Conservation (phyloP, 2,113 vertebrate species). For the Hypomesus transpacificus region DNA sequence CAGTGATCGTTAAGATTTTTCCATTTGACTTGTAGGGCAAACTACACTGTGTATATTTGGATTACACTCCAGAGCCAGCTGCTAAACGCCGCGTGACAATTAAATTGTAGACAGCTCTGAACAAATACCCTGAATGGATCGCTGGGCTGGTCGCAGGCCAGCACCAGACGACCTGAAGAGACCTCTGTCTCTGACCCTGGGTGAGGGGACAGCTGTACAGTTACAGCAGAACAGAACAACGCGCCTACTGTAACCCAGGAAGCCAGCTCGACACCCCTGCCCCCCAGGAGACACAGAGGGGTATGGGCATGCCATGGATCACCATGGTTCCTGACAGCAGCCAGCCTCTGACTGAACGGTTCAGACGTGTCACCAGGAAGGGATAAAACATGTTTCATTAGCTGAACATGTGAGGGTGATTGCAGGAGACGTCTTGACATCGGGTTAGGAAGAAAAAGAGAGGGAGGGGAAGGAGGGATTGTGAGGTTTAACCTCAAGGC, state of each 20-base stretch:
- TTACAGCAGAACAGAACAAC: conserved; percentile 43
- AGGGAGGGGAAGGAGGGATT: background rate
- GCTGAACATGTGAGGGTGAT: background rate
- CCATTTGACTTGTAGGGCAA: too few species aligned
- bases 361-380: too few species aligned
- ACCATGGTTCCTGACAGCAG: too few species aligned
- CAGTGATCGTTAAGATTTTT: too few species aligned
- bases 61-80: conserved; percentile 13
- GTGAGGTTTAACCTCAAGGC: background rate
- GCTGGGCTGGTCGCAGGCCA: conserved; percentile 29
- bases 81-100: conserved; percentile 30
- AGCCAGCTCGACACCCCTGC: background rate
- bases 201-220: conserved; percentile 11
- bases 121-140: conserved; percentile 27
- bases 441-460: background rate
- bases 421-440: background rate
- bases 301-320: background rate
- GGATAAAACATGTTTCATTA: too few species aligned
- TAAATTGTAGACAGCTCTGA: conserved; percentile 30
- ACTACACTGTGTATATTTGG: background rate
- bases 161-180: conserved; percentile 18
- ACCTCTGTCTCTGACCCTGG: conserved; percentile 22
- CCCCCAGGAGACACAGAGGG: background rate
- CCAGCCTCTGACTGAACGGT: too few species aligned
- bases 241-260: conserved; percentile 37